These are phyloP conservation scores for Argentina silus DNA, from an alignment of 2,797 vertebrate genomes.

Conservation along the genomic window DNA sequence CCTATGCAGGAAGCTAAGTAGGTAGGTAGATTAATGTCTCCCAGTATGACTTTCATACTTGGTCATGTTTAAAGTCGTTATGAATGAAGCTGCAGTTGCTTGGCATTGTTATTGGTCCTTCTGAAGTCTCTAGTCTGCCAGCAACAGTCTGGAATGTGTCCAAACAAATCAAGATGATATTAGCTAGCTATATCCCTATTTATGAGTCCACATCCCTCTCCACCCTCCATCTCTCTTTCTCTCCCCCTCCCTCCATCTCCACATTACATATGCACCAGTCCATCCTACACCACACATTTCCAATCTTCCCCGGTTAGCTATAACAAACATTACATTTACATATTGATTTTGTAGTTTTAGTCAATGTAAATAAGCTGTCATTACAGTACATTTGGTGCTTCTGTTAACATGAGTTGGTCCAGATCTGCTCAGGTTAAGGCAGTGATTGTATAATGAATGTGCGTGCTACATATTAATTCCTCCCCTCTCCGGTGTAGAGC, in stretches of 20 bases:
- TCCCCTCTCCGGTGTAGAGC: slow-evolving; percentile 63
- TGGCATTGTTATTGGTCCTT: slow-evolving; percentile 29
- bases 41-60: no score
- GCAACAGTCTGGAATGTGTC: slow-evolving; percentile 72
- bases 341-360: slow-evolving; percentile 99
- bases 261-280: slow-evolving; percentile 86
- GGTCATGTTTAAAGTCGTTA: not conserved
- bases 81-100: not conserved
- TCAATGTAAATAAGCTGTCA: slow-evolving; percentile 99
- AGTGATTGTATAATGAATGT: slow-evolving; percentile 96
- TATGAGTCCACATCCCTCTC: slow-evolving; percentile 16
- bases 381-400: slow-evolving; percentile 99
- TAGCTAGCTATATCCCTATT: slow-evolving; percentile 68
- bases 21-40: not conserved
- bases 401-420: slow-evolving; percentile 98
- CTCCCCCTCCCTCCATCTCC: slow-evolving; percentile 50
- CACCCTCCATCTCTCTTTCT: slow-evolving; percentile 42
- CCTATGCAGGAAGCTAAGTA: not conserved
- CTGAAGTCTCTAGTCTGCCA: slow-evolving; percentile 71
- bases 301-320: slow-evolving; percentile 96
- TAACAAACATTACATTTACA: slow-evolving; percentile 99
- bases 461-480: slow-evolving; percentile 89
- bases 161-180: slow-evolving; percentile 79
- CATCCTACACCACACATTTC: slow-evolving; percentile 78
- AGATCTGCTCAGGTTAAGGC: slow-evolving; percentile 95